Percentiles rank a stretch among this genome's conserved stretches.
Evolutionary conservation across 2,797 vertebrate genomes (phyloP).

Genomic region (Enteromius argenteus): DNA sequence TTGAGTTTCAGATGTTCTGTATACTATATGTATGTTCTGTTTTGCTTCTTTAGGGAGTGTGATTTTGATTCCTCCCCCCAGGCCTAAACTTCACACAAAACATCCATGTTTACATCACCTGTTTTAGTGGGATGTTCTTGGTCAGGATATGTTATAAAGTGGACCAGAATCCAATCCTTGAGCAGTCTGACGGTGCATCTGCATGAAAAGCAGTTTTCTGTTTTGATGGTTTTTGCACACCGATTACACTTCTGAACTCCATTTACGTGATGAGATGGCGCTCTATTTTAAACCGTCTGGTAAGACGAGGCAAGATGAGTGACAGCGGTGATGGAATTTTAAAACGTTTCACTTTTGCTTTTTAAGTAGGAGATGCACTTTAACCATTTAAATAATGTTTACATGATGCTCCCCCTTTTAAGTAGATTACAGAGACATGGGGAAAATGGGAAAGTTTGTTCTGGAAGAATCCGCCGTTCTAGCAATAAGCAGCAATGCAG

Average conservation of each 20-base stretch:
- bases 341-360: constrained; percentile 12
- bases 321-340: constrained; percentile 11
- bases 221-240: not conserved
- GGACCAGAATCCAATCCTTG: not conserved
- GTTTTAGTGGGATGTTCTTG: constrained; percentile 9
- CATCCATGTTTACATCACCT: not conserved
- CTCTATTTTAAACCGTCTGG: constrained; percentile 16
- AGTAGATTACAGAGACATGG: constrained; percentile 18
- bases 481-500: not conserved
- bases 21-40: not conserved
- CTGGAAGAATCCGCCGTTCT: not conserved
- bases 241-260: constrained; percentile 12
- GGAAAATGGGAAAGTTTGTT: constrained; percentile 26
- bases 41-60: not conserved
- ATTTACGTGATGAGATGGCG: not conserved
- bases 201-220: not conserved
- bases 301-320: constrained; percentile 8
- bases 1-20: not conserved
- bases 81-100: not conserved
- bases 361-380: constrained; percentile 24
- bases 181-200: not conserved
- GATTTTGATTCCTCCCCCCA: not conserved
- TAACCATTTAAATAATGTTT: constrained; percentile 18
- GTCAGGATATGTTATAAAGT: not conserved
- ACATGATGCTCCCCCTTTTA: constrained; percentile 22